Evolutionary conservation across 2,797 vertebrate genomes (phyloP).

Genomic region (Takifugu ocellatus): DNA sequence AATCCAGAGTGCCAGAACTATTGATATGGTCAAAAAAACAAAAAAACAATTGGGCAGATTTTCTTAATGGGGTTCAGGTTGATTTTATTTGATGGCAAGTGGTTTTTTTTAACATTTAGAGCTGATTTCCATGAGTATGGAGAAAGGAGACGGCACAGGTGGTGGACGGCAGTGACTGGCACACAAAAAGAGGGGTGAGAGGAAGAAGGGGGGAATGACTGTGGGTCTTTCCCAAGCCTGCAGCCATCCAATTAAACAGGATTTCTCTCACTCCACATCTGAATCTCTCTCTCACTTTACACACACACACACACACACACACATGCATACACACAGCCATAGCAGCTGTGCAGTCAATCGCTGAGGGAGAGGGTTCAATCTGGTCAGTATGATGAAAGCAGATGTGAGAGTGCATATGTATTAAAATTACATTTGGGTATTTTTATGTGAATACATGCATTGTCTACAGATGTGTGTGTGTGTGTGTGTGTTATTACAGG

Average conservation of each 20-base stretch:
- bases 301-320: slow-evolving; percentile 27
- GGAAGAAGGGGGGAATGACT: slow-evolving; percentile 12
- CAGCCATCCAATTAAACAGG: slow-evolving; percentile 69
- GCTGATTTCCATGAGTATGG: neutral
- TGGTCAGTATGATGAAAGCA: slow-evolving; percentile 48
- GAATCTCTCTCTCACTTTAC: slow-evolving; percentile 13
- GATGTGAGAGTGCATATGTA: slow-evolving; percentile 23
- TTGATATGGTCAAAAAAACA: too few relatives aligned
- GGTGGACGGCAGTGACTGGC: slow-evolving; percentile 6
- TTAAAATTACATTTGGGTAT: slow-evolving; percentile 15
- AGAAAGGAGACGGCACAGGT: slow-evolving; percentile 4
- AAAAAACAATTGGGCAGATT: too few relatives aligned
- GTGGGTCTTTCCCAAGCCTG: slow-evolving; percentile 61
- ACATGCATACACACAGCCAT: slow-evolving; percentile 24
- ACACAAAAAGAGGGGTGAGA: slow-evolving; percentile 15
- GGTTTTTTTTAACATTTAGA: too few relatives aligned
- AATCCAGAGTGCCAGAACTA: too few relatives aligned
- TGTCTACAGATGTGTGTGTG: neutral
- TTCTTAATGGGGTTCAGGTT: too few relatives aligned
- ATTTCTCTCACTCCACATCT: slow-evolving; percentile 58
- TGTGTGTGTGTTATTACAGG: too few relatives aligned
- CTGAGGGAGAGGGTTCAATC: slow-evolving; percentile 45
- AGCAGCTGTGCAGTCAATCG: slow-evolving; percentile 55
- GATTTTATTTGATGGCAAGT: too few relatives aligned
- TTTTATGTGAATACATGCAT: slow-evolving; percentile 13